Percentiles rank a stretch among this genome's conserved stretches.
These are phyloP conservation scores for Allygus modestus DNA, from an alignment of 2,888 invertebrate genomes.

Conservation along the genomic window DNA sequence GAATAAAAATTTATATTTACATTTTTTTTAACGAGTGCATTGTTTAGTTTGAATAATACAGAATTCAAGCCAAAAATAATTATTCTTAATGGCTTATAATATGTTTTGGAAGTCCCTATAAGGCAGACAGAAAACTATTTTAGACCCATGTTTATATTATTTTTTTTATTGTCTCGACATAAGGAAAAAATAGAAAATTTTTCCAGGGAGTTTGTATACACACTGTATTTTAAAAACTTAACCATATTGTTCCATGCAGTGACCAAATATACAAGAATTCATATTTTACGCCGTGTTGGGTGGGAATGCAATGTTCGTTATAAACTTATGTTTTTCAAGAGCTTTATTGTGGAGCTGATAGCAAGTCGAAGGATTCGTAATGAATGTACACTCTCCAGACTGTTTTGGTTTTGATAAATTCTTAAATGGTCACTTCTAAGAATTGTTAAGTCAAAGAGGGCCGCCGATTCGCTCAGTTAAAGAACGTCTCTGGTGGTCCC, in stretches of 20 bases:
- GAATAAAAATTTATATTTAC: conserved; percentile 28
- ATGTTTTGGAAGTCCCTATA: conserved; percentile 9
- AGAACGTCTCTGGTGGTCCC: conserved; percentile 4
- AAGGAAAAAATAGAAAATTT: too few relatives aligned
- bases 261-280: too few relatives aligned
- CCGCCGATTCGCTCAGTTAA: conserved; percentile 9
- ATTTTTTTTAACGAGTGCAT: conserved; percentile 16
- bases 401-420: conserved; percentile 9
- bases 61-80: conserved; percentile 4
- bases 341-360: too few relatives aligned
- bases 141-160: conserved; percentile 5
- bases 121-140: conserved; percentile 4
- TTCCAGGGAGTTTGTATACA: too few relatives aligned
- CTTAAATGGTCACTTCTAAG: conserved; percentile 5
- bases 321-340: too few relatives aligned
- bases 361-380: too few relatives aligned
- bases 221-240: too few relatives aligned
- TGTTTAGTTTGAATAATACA: not conserved
- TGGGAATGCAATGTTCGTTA: too few relatives aligned
- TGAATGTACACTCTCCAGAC: not conserved
- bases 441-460: conserved; percentile 3
- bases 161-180: not conserved
- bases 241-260: too few relatives aligned
- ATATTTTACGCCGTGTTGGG: too few relatives aligned
- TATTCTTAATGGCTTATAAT: conserved; percentile 9